A percentile compares a stretch with the other conserved stretches of the same genome.
Conservation (phyloP, 2,113 vertebrate species). For the Ailuropoda melanoleuca region DNA sequence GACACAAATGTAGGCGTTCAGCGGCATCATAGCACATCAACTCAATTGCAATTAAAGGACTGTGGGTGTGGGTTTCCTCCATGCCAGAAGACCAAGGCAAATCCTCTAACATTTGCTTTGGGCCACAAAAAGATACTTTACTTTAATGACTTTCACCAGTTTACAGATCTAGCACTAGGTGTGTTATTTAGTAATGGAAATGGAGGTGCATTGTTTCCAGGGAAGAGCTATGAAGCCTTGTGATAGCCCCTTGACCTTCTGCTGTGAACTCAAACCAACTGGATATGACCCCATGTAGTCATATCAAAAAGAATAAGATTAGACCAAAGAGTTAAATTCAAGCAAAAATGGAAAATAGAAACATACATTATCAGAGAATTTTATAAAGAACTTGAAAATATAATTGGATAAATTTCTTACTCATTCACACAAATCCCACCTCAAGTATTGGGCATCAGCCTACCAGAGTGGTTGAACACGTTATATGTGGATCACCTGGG, state of each 20-base stretch:
- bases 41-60: rapidly evolving
- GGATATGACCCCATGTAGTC: neutral
- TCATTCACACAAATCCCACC: neutral
- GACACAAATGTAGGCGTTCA: rapidly evolving
- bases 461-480: no score
- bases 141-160: neutral
- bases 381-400: neutral
- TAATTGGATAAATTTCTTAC: neutral
- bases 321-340: neutral
- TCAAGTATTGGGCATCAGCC: neutral
- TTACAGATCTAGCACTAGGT: neutral
- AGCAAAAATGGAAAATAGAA: neutral
- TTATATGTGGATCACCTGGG: rapidly evolving
- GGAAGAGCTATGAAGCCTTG: rapidly evolving
- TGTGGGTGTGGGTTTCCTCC: neutral
- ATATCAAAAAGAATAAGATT: neutral
- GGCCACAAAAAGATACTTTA: neutral
- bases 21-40: rapidly evolving
- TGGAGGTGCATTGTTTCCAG: rapidly evolving
- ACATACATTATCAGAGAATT: neutral
- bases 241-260: neutral
- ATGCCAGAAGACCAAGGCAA: neutral
- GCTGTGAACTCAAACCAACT: neutral
- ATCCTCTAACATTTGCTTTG: no score
- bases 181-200: neutral